Conservation (phyloP, 1,140 invertebrate species). For the Cheumatopsyche charites region DNA sequence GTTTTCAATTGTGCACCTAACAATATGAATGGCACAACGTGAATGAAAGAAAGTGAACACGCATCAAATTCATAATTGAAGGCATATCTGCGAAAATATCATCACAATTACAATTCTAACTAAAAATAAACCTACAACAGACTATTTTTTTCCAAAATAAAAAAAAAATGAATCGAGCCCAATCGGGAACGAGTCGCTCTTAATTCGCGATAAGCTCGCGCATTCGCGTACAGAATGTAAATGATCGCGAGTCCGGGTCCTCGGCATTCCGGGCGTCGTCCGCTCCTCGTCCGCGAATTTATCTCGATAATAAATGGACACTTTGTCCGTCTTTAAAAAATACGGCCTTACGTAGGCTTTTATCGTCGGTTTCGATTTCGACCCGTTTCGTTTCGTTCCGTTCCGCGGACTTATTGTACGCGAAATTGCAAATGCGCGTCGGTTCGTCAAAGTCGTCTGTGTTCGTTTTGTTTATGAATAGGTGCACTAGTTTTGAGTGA, state of each 20-base stretch:
- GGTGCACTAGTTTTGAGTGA: too few relatives aligned
- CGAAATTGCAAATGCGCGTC: too few relatives aligned
- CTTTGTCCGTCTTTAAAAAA: constrained; percentile 35
- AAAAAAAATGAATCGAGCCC: not conserved
- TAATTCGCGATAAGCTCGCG: constrained; percentile 17
- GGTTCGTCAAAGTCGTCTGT: constrained; percentile 30
- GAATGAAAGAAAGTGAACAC: too few relatives aligned
- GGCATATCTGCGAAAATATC: too few relatives aligned
- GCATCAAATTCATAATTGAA: too few relatives aligned
- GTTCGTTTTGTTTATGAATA: too few relatives aligned
- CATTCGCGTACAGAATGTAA: constrained; percentile 22
- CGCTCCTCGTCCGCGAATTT: constrained; percentile 29
- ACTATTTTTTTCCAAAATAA: not conserved
- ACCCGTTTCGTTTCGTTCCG: constrained; percentile 11
- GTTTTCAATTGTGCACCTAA: too few relatives aligned
- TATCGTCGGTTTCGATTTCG: constrained; percentile 37
- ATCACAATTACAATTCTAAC: too few relatives aligned
- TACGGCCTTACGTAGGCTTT: constrained; percentile 36
- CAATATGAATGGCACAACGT: too few relatives aligned
- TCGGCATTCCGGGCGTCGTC: constrained; percentile 16
- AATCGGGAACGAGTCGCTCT: not conserved
- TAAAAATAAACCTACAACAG: too few relatives aligned
- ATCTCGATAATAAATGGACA: constrained; percentile 41
- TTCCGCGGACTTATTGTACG: constrained; percentile 14
- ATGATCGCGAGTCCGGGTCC: constrained; percentile 1